Conservation (phyloP, 2,113 vertebrate species). For the Bubo scandiacus region DNA sequence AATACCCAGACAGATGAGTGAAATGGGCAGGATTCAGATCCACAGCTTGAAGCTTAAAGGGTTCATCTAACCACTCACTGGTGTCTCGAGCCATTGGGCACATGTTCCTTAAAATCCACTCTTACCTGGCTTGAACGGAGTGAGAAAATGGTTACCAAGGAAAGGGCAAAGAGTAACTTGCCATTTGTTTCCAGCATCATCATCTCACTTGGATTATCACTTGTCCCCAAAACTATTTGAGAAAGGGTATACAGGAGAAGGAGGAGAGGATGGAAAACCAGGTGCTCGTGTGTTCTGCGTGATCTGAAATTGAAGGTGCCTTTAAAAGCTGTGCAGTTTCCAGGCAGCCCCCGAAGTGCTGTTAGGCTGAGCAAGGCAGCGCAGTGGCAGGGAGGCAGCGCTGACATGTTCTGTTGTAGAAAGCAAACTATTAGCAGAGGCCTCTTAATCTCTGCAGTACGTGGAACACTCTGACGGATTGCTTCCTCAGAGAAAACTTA, state of each 20-base stretch:
- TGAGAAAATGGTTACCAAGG: not conserved
- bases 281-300: not conserved
- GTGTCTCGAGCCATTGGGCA: not conserved
- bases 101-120: not conserved
- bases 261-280: not conserved
- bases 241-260: no score
- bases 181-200: not conserved
- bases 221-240: not conserved
- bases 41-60: not conserved
- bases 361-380: not conserved
- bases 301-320: not conserved
- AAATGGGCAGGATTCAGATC: not conserved
- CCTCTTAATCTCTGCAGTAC: slow-evolving; percentile 28
- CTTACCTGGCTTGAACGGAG: not conserved
- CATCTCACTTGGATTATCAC: not conserved
- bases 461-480: not conserved
- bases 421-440: slow-evolving; percentile 1
- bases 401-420: not conserved
- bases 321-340: not conserved
- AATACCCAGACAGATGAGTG: not conserved
- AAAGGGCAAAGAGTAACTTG: not conserved
- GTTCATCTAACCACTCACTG: not conserved
- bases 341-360: not conserved
- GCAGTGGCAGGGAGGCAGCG: not conserved
- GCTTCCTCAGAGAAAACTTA: slow-evolving; percentile 2